These are phyloP conservation scores for Tubiluchus corallicola DNA, from an alignment of 2,888 invertebrate species.

Conservation along the genomic window DNA sequence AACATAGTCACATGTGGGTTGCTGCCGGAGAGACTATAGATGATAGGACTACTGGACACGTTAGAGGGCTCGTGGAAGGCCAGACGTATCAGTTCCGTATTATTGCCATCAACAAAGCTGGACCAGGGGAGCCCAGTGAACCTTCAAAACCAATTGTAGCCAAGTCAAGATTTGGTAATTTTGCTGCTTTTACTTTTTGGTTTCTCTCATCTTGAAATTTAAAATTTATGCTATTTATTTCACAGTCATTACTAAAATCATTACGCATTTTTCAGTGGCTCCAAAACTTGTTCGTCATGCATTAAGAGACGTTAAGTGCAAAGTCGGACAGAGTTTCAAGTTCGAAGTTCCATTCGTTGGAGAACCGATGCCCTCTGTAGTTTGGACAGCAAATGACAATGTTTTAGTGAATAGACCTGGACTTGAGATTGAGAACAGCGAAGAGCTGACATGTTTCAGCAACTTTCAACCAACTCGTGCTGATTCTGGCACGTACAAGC, in stretches of 20 bases:
- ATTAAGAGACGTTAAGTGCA: slow-evolving; percentile 25
- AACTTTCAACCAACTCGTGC: slow-evolving; percentile 22
- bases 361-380: slow-evolving; percentile 22
- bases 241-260: background rate
- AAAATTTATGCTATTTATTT: background rate
- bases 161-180: slow-evolving; percentile 55
- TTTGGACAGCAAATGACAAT: slow-evolving; percentile 22
- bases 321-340: slow-evolving; percentile 23
- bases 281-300: slow-evolving; percentile 29
- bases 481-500: slow-evolving; percentile 24
- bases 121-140: slow-evolving; percentile 24
- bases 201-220: slow-evolving; percentile 5
- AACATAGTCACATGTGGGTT: slow-evolving; percentile 24
- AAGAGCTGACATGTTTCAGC: slow-evolving; percentile 19
- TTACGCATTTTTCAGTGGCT: slow-evolving; percentile 18
- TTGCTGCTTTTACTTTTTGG: no score
- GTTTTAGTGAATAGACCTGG: slow-evolving; percentile 20
- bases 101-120: slow-evolving; percentile 26
- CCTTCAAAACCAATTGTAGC: slow-evolving; percentile 26
- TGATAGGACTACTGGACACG: slow-evolving; percentile 20
- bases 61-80: slow-evolving; percentile 26
- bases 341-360: slow-evolving; percentile 24
- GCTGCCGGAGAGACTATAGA: slow-evolving; percentile 16
- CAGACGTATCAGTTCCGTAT: slow-evolving; percentile 25
- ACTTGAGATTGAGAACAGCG: slow-evolving; percentile 14